Evolutionary conservation across 2,888 invertebrate genomes (phyloP).

Genomic region (Megalurothrips usitatus): DNA sequence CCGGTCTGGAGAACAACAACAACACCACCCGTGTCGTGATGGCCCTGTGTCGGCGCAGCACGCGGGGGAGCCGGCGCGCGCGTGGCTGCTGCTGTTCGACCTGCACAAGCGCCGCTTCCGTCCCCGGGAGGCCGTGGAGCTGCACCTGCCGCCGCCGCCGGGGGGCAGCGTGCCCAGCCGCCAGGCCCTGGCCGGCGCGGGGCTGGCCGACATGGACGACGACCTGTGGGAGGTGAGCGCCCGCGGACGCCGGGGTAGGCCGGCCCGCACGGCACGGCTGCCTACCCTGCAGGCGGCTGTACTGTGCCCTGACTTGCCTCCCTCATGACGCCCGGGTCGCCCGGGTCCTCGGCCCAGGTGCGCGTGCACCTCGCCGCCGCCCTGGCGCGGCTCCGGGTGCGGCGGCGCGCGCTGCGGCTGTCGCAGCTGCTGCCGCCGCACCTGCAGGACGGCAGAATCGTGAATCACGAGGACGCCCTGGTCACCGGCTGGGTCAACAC

Average conservation of each 20-base stretch:
- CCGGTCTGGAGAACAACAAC: background rate
- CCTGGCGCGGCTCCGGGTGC: conserved; percentile 69
- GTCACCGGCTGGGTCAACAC: conserved; percentile 80
- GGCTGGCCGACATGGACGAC: conserved; percentile 31
- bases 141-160: conserved; percentile 5
- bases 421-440: conserved; percentile 65
- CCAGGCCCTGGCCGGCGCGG: conserved; percentile 34
- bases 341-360: conserved; percentile 27
- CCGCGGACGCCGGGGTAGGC: background rate
- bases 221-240: conserved; percentile 39
- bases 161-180: conserved; percentile 34
- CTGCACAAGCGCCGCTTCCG: conserved; percentile 59
- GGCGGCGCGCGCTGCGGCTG: conserved; percentile 63
- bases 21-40: background rate
- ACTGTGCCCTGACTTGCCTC: too few species aligned
- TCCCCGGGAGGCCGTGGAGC: conserved; percentile 36
- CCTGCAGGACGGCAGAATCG: conserved; percentile 64
- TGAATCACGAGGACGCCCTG: conserved; percentile 45
- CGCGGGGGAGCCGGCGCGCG: conserved; percentile 39
- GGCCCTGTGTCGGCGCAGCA: background rate
- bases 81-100: conserved; percentile 68
- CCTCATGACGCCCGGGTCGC: too few species aligned
- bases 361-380: conserved; percentile 50
- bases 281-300: too few species aligned
- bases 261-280: too few species aligned